phyloP scores from a whole-genome alignment of 1,140 invertebrate species.

The Oedothorax gibbosus region DNA sequence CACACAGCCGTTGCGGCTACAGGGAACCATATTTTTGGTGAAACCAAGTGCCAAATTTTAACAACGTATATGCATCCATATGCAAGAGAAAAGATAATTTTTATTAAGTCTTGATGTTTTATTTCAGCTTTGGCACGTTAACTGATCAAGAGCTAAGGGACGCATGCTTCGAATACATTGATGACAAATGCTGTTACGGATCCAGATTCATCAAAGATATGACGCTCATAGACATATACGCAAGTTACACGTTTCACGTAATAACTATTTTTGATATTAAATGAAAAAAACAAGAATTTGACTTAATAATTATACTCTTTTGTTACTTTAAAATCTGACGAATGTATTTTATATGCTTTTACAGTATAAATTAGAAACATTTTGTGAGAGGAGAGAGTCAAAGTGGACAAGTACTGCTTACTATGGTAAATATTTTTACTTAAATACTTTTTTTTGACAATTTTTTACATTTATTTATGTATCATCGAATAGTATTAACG shows the following conservation, averaged over 20 bases:
- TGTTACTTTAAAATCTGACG: not conserved
- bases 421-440: slow-evolving; percentile 62
- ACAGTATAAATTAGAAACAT: slow-evolving; percentile 74
- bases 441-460: no score
- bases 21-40: no score
- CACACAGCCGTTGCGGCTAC: no score
- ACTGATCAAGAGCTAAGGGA: slow-evolving; percentile 70
- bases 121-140: slow-evolving; percentile 9
- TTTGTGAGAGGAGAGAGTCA: slow-evolving; percentile 72
- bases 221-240: slow-evolving; percentile 69
- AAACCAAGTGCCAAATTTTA: no score
- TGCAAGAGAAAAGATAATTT: no score
- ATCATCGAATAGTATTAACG: no score
- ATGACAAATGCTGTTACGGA: slow-evolving; percentile 73
- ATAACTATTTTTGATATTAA: slow-evolving; percentile 59
- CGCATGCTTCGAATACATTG: slow-evolving; percentile 69
- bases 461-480: no score
- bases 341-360: not conserved
- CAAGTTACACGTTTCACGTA: slow-evolving; percentile 72
- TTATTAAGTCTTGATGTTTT: no score
- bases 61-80: no score
- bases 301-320: not conserved
- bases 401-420: slow-evolving; percentile 41
- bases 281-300: not conserved
- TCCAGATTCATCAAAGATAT: slow-evolving; percentile 70